Percentiles rank a stretch among this genome's conserved stretches.
These are phyloP conservation scores for Eufriesea mexicana DNA, from an alignment of 1,140 invertebrate genomes.

Conservation along the genomic window DNA sequence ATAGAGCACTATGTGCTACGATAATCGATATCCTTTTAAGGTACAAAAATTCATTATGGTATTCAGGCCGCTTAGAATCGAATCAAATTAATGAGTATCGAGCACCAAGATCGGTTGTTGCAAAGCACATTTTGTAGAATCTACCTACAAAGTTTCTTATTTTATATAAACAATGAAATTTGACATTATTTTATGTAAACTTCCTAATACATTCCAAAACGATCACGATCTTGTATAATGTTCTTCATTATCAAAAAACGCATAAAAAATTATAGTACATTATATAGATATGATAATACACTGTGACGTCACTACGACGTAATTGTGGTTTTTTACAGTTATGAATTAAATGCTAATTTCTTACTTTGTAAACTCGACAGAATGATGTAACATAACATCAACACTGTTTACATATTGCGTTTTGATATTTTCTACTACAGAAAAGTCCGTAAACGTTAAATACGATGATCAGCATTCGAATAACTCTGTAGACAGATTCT, in stretches of 20 bases:
- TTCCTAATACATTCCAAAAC: conserved; percentile 8
- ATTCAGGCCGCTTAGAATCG: conserved; percentile 42
- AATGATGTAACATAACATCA: conserved; percentile 35
- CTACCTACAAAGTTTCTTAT: conserved; percentile 51
- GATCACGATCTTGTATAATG: conserved; percentile 22
- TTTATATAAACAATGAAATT: conserved; percentile 17
- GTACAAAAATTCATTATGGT: conserved; percentile 29
- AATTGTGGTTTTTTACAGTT: conserved; percentile 10
- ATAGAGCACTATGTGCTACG: conserved; percentile 20
- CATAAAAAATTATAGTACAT: conserved; percentile 40
- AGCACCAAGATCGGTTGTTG: conserved; percentile 41
- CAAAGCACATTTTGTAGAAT: conserved; percentile 53
- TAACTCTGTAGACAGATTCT: conserved; percentile 66
- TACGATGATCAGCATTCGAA: conserved; percentile 30
- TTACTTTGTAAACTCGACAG: not conserved
- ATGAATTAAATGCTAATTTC: conserved; percentile 30
- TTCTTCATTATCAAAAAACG: conserved; percentile 19
- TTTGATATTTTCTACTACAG: not conserved
- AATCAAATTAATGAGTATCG: conserved; percentile 51
- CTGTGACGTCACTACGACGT: not conserved
- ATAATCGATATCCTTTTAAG: conserved; percentile 11
- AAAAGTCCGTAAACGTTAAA: conserved; percentile 43
- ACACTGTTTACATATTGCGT: conserved; percentile 7
- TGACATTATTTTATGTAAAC: not conserved
- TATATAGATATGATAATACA: conserved; percentile 25